Conservation (phyloP, 2,113 vertebrate species). For the Struthio camelus region DNA sequence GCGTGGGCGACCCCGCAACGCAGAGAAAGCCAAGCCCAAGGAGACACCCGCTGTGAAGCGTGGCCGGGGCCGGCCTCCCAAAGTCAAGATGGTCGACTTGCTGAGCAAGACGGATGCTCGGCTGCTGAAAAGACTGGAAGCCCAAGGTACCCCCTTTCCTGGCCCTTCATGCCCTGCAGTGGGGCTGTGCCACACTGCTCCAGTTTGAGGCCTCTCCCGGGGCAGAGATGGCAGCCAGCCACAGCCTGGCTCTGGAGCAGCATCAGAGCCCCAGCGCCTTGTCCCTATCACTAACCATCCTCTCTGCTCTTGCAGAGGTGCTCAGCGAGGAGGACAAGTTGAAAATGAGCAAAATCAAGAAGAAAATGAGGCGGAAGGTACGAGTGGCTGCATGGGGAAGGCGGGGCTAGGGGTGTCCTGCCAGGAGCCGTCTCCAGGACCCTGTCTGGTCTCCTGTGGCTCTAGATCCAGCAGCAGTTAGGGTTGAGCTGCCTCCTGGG, state of each 20-base stretch:
- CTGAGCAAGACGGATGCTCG: conserved; percentile 89
- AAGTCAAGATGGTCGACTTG: conserved; percentile 85
- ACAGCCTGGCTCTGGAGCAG: background rate
- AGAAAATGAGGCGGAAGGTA: conserved; percentile 94
- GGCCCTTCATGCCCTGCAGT: background rate
- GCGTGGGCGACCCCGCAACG: conserved; percentile 93
- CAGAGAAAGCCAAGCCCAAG: conserved; percentile 79
- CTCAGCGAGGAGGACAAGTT: conserved; percentile 90
- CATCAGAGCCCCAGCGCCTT: accelerated
- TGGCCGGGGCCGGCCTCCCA: conserved; percentile 89
- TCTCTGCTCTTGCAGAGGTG: conserved; percentile 76
- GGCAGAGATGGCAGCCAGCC: background rate
- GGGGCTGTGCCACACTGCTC: background rate
- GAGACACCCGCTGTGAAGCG: conserved; percentile 73
- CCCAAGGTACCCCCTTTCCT: conserved; percentile 80
- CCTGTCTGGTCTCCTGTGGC: background rate
- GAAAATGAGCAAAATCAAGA: conserved; percentile 91
- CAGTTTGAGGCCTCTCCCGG: accelerated
- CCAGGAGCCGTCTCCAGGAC: background rate
- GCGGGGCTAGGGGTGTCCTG: background rate
- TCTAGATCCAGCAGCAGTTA: background rate
- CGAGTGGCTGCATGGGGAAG: background rate
- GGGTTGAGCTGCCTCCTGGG: background rate
- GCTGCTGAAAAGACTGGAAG: conserved; percentile 85
- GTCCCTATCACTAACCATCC: background rate